A percentile compares a stretch with the other conserved stretches of the same genome.
Evolutionary conservation across 2,888 invertebrate species (phyloP).

Genomic region (Rhamnusium bicolor): DNA sequence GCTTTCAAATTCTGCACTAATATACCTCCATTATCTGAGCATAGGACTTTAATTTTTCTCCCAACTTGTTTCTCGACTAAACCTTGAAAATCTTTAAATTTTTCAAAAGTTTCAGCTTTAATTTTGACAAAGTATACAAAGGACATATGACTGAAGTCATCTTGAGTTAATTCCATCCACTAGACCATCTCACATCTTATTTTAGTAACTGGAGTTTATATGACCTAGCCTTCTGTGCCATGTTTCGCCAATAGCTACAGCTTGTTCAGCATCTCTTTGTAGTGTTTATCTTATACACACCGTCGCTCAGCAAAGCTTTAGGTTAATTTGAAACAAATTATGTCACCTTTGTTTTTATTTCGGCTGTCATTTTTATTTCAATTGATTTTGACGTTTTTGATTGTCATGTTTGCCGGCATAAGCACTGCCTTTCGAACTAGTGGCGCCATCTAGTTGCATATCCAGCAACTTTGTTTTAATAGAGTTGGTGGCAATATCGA

Average conservation of each 20-base stretch:
- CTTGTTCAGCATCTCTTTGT: conserved; percentile 42
- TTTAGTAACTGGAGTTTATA: conserved; percentile 32
- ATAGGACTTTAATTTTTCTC: no score
- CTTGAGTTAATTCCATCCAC: conserved; percentile 18
- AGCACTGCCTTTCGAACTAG: background rate
- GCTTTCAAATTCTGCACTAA: conserved; percentile 50
- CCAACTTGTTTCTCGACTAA: no score
- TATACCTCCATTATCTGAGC: no score
- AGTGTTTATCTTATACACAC: conserved; percentile 46
- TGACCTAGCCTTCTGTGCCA: conserved; percentile 36
- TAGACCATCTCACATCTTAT: conserved; percentile 34
- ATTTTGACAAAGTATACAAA: conserved; percentile 22
- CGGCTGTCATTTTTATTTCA: conserved; percentile 41
- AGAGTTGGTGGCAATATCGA: conserved; percentile 51
- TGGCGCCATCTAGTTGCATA: background rate
- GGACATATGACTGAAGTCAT: conserved; percentile 24
- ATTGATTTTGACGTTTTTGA: background rate
- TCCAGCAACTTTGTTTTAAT: conserved; percentile 17
- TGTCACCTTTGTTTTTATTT: conserved; percentile 41
- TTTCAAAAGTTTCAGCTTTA: conserved; percentile 29
- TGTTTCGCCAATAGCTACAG: conserved; percentile 48
- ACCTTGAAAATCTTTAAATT: conserved; percentile 59
- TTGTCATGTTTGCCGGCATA: background rate
- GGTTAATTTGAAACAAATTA: no score
- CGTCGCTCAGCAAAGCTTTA: conserved; percentile 43